Conservation (phyloP, 2,113 vertebrate species). For the Ciconia maguari region DNA sequence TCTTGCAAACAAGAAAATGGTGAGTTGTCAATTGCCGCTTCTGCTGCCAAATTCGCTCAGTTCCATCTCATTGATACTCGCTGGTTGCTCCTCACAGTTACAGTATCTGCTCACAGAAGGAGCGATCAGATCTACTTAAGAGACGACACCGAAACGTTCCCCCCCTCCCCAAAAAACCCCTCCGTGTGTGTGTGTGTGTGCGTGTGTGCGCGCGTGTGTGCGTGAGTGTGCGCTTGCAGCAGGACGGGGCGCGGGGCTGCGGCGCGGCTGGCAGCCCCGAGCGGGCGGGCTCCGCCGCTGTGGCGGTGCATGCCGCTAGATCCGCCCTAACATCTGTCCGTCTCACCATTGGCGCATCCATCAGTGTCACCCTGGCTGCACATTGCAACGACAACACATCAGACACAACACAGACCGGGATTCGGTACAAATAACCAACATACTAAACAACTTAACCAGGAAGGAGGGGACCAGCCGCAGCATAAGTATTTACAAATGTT, state of each 20-base stretch:
- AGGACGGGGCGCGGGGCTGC: slow-evolving; percentile 67
- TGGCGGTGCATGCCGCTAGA: slow-evolving; percentile 81
- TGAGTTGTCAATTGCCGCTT: slow-evolving; percentile 80
- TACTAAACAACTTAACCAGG: slow-evolving; percentile 47
- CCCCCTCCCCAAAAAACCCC: neutral
- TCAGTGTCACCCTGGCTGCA: slow-evolving; percentile 87
- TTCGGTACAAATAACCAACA: slow-evolving; percentile 57
- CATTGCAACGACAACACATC: slow-evolving; percentile 74
- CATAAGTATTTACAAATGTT: slow-evolving; percentile 41
- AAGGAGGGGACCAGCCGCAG: slow-evolving; percentile 34
- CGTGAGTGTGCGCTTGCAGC: slow-evolving; percentile 20
- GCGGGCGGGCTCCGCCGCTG: slow-evolving; percentile 66
- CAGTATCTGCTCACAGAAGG: slow-evolving; percentile 62
- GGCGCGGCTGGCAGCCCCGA: neutral
- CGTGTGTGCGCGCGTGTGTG: neutral
- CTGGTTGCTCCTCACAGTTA: slow-evolving; percentile 63
- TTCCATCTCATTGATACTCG: slow-evolving; percentile 62
- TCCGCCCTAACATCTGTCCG: slow-evolving; percentile 98
- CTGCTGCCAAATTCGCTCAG: slow-evolving; percentile 76
- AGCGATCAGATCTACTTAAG: slow-evolving; percentile 60
- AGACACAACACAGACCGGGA: slow-evolving; percentile 62
- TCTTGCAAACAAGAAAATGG: slow-evolving; percentile 76
- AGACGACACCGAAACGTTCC: slow-evolving; percentile 8
- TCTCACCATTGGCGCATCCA: slow-evolving; percentile 94
- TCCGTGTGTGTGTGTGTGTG: neutral